Conservation (phyloP, 2,888 invertebrate genomes). For the Hymenopus coronatus region DNA sequence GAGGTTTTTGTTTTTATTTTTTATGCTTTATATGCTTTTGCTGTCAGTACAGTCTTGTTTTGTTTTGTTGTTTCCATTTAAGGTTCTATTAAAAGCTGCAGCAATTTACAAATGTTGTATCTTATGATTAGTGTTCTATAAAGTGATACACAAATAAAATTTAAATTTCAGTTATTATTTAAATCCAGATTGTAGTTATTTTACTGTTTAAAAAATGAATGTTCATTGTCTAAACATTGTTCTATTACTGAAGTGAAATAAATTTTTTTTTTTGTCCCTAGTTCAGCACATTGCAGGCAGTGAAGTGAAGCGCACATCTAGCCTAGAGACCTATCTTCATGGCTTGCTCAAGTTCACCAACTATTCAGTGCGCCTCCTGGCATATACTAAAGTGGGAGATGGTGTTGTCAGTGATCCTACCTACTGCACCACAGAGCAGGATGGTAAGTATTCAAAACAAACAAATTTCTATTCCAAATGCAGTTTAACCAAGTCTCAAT, state of each 20-base stretch:
- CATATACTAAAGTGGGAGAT: slow-evolving; percentile 50
- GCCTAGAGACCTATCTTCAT: slow-evolving; percentile 39
- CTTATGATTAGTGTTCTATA: too few relatives aligned
- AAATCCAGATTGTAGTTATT: background rate
- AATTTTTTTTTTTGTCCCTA: background rate
- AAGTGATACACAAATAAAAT: too few relatives aligned
- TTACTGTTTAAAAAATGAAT: background rate
- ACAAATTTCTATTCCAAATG: too few relatives aligned
- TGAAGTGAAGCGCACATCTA: slow-evolving; percentile 39
- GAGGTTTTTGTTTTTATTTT: too few relatives aligned
- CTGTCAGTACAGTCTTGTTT: too few relatives aligned
- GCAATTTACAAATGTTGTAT: too few relatives aligned
- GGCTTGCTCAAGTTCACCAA: slow-evolving; percentile 49
- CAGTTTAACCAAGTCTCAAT: too few relatives aligned
- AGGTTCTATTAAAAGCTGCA: too few relatives aligned
- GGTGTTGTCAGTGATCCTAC: slow-evolving; percentile 47
- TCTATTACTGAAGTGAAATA: background rate
- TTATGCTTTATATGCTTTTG: too few relatives aligned
- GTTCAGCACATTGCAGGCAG: slow-evolving; percentile 13
- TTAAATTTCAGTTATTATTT: too few relatives aligned
- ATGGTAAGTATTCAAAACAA: slow-evolving; percentile 46
- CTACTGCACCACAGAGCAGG: slow-evolving; percentile 48
- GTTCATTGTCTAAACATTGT: background rate
- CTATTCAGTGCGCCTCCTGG: slow-evolving; percentile 50
- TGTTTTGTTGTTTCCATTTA: too few relatives aligned